Percentiles rank a stretch among this genome's conserved stretches.
phyloP scores from a whole-genome alignment of 2,888 invertebrate species.

The Octonoba sinensis region DNA sequence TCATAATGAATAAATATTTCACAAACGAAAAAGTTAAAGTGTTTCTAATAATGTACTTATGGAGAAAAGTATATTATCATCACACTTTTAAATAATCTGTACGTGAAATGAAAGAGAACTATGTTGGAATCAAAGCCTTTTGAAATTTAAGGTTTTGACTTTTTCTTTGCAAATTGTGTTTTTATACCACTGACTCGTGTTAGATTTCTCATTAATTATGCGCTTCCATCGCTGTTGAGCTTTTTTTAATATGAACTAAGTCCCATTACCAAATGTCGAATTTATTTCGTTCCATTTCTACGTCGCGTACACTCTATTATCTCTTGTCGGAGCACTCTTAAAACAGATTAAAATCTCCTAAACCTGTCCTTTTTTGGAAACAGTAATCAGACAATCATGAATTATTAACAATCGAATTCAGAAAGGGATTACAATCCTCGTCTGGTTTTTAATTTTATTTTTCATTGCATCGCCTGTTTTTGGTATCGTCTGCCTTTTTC shows the following conservation, averaged over 20 bases:
- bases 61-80: no score
- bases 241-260: not conserved
- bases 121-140: no score
- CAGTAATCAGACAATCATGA: slow-evolving; percentile 31
- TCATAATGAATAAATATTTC: no score
- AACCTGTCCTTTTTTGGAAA: slow-evolving; percentile 13
- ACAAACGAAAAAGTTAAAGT: no score
- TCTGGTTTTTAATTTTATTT: slow-evolving; percentile 13
- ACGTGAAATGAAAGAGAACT: no score
- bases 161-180: no score
- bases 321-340: not conserved
- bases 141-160: no score
- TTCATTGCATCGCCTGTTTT: not conserved
- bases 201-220: not conserved
- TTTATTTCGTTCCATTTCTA: no score
- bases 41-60: no score
- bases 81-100: no score
- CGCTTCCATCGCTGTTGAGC: not conserved
- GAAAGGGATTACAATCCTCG: slow-evolving; percentile 24
- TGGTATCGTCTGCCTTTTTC: slow-evolving; percentile 32
- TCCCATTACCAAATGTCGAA: not conserved
- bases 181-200: no score
- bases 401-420: slow-evolving; percentile 30
- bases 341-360: slow-evolving; percentile 30
- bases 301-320: no score